These are phyloP conservation scores for Grallaria varia DNA, from an alignment of 2,113 vertebrate genomes.

Conservation along the genomic window DNA sequence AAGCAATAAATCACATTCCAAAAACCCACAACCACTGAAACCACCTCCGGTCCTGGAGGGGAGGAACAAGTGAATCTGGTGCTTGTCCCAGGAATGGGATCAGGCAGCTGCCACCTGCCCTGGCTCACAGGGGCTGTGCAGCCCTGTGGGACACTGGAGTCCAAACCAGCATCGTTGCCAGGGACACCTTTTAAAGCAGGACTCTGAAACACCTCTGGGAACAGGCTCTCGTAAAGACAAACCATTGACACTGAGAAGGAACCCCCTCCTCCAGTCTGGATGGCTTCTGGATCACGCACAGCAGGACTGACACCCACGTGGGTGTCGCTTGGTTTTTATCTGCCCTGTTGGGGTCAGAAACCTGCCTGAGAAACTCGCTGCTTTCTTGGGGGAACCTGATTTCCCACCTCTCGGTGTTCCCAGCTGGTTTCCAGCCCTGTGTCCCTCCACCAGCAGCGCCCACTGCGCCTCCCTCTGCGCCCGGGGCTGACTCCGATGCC, in stretches of 20 bases:
- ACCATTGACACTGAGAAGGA: background rate
- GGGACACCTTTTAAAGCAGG: background rate
- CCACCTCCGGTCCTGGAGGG: background rate
- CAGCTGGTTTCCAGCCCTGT: background rate
- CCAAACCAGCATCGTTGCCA: rapidly evolving
- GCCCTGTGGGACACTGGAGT: background rate
- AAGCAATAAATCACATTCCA: background rate
- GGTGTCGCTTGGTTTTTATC: background rate
- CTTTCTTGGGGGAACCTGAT: background rate
- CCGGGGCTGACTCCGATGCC: background rate
- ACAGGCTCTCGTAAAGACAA: background rate
- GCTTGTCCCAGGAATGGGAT: background rate
- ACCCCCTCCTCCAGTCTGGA: background rate
- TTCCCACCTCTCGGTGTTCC: background rate
- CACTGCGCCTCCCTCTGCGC: background rate
- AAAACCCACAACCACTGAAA: background rate
- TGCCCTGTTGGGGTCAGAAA: background rate
- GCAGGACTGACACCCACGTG: background rate
- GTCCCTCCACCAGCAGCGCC: background rate
- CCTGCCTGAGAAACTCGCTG: background rate
- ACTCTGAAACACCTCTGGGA: background rate
- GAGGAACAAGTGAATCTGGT: background rate
- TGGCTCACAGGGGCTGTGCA: background rate
- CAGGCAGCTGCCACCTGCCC: background rate
- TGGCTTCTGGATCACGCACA: rapidly evolving